Percentiles rank a stretch among this genome's conserved stretches.
Evolutionary conservation across 2,797 vertebrate genomes (phyloP).

Genomic region (Manis crassicaudata): DNA sequence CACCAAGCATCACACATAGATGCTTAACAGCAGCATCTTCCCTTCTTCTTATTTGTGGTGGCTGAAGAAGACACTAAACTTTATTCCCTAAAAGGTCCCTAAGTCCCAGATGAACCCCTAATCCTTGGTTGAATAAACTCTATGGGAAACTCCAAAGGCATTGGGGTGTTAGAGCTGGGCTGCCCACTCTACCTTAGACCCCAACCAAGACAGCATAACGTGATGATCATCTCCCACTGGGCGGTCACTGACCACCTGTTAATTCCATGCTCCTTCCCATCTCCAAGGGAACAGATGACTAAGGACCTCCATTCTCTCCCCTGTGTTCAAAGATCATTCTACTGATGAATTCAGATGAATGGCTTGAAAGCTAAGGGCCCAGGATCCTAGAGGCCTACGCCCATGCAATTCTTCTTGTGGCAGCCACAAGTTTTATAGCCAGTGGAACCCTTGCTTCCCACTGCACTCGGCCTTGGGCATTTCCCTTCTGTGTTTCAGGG

Average conservation of each 20-base stretch:
- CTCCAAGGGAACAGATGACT: not conserved
- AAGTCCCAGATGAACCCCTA: not conserved
- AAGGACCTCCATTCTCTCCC: not conserved
- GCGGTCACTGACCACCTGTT: not conserved
- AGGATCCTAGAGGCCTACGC: not conserved
- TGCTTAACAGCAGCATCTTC: accelerated
- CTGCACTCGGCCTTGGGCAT: no score
- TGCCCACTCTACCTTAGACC: not conserved
- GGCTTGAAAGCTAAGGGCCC: not conserved
- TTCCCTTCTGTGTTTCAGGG: not conserved
- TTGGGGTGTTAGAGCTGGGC: no score
- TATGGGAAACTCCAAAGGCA: no score
- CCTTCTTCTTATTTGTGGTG: not conserved
- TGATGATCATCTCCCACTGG: not conserved
- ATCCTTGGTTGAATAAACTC: not conserved
- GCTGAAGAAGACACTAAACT: not conserved
- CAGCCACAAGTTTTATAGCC: not conserved
- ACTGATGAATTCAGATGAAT: not conserved
- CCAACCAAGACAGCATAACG: not conserved
- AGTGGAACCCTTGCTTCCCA: not conserved
- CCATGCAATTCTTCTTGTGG: not conserved
- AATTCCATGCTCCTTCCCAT: not conserved
- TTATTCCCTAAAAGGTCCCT: not conserved
- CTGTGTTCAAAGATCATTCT: not conserved
- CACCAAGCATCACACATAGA: no score